Percentiles rank a stretch among this genome's conserved stretches.
These are phyloP conservation scores for Dreissena rostriformis DNA, from an alignment of 1,140 invertebrate genomes.

Conservation along the genomic window DNA sequence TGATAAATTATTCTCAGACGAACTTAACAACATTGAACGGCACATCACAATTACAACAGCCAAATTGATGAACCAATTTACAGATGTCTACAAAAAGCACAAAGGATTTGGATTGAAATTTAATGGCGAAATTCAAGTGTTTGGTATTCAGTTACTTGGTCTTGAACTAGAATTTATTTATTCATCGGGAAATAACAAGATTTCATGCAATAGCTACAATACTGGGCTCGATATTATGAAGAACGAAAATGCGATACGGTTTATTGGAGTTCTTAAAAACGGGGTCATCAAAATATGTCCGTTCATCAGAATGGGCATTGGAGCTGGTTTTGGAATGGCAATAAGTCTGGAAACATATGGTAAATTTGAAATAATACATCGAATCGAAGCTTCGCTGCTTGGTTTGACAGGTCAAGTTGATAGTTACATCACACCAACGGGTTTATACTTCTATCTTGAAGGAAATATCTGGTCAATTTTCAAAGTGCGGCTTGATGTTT, in stretches of 20 bases:
- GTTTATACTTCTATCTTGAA: constrained; percentile 43
- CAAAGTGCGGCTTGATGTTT: constrained; percentile 22
- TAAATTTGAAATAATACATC: constrained; percentile 14
- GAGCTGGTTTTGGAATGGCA: constrained; percentile 19
- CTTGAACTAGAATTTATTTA: too few species aligned
- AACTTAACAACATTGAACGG: too few species aligned
- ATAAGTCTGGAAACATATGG: background rate
- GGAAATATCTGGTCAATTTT: constrained; percentile 43
- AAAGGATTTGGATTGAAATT: too few species aligned
- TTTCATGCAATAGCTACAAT: too few species aligned
- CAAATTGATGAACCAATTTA: too few species aligned
- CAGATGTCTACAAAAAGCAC: too few species aligned
- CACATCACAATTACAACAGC: too few species aligned
- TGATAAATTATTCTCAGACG: too few species aligned
- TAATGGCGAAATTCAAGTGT: too few species aligned
- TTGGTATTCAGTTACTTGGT: too few species aligned
- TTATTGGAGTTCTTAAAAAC: constrained; percentile 2
- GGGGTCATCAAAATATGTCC: background rate
- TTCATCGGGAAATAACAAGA: too few species aligned
- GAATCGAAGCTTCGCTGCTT: background rate
- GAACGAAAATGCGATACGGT: constrained; percentile 14
- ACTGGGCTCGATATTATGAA: too few species aligned
- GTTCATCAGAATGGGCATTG: constrained; percentile 8
- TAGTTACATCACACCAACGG: constrained; percentile 1
- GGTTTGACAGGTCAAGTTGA: constrained; percentile 15